Evolutionary conservation across 1,140 invertebrate species (phyloP), one percentile per base, ranked within the genome.

Genomic region (Spodoptera frugiperda): DNA sequence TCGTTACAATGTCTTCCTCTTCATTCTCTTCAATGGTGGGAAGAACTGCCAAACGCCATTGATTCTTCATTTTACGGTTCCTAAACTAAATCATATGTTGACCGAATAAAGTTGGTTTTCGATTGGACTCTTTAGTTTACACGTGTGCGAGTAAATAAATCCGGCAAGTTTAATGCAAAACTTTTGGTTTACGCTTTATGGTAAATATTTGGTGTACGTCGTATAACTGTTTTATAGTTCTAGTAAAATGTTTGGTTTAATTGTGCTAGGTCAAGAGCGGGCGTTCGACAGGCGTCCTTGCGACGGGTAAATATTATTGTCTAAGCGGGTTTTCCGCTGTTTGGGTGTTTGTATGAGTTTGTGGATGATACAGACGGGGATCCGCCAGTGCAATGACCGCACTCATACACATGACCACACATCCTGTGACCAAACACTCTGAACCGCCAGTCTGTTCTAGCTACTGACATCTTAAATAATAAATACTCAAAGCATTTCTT

Each of bases 181-280:
- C 87, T 93, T 93, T 93, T 91, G 91, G 91, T 93, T 93, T 93
- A 92, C 91, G 91, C 89, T 93, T 92, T 92, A 93, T 93, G 92
- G 90, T 93, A 93, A 93, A 93, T 93, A 93, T 93, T 93, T 93
- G 89, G 92, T 92, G 86, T 90, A 92, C 87, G 89, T 91, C 90
- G 90, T 92, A 90, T 91, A 90, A 89, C 88, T 90, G 89, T 93
- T 93, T 93, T 93, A 93, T 93, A 93, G 92, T 90, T 92, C 87
- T 89, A 93, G 89, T 93, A 89, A 91, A 93, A 93, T 93, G 91
- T 93, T 93, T 93, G 88, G 85, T 93, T 93, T 91, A 91, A 92
- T 93, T 93, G 92, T 91, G 89, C 87, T 93, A 93, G 92, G 92
- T 93, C 92, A 93, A 91, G 92, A 92, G 87, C 90, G 89, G 84